Conservation (phyloP, 2,113 vertebrate species). For the Neodontobutis hainanensis region DNA sequence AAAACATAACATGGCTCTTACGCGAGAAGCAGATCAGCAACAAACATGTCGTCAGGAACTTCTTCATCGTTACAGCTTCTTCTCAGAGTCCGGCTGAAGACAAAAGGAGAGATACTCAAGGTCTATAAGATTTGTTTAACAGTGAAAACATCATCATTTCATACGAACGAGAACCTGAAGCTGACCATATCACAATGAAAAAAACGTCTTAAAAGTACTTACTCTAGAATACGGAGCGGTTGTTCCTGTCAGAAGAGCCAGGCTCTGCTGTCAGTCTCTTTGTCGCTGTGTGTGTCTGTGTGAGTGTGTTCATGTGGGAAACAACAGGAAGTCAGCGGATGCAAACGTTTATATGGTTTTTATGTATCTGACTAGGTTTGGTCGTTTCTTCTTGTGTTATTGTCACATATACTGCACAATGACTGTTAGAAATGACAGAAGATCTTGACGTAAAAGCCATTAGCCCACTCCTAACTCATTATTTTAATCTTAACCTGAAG, state of each 20-base stretch:
- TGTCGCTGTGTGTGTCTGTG: not conserved
- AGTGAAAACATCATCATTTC: not conserved
- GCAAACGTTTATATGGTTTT: not conserved
- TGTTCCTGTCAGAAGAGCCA: not conserved
- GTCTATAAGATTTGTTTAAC: fast-evolving
- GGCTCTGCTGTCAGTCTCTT: not conserved
- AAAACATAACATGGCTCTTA: conserved; percentile 38
- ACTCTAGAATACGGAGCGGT: conserved; percentile 12
- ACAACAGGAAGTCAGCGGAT: conserved; percentile 41
- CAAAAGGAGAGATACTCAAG: conserved; percentile 12
- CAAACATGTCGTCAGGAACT: not conserved
- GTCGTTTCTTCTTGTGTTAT: too few relatives aligned
- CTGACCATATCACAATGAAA: not conserved
- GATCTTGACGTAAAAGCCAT: too few relatives aligned
- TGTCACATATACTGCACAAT: too few relatives aligned
- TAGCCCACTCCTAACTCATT: too few relatives aligned
- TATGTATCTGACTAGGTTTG: not conserved
- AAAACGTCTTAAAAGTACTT: not conserved
- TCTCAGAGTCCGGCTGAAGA: conserved; percentile 1
- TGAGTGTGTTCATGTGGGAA: conserved; percentile 18
- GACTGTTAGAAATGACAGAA: too few relatives aligned
- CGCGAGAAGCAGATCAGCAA: conserved; percentile 57
- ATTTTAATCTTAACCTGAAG: too few relatives aligned
- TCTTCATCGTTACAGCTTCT: conserved; percentile 20
- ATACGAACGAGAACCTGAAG: not conserved